These are phyloP conservation scores for Fistularia commersonii DNA, from an alignment of 2,797 vertebrate species.

Conservation along the genomic window DNA sequence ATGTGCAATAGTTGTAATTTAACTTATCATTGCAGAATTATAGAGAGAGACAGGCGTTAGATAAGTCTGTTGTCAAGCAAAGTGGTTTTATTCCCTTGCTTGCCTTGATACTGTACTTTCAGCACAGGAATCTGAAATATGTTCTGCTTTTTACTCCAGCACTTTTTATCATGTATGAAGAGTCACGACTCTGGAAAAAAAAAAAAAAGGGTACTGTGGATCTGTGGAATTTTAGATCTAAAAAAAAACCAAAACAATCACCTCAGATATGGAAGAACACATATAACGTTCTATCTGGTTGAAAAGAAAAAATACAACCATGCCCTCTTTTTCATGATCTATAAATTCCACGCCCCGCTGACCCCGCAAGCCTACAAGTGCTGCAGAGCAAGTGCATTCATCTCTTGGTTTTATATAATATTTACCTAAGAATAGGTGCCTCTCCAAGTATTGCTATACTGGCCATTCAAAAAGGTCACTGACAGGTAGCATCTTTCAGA, in stretches of 20 bases:
- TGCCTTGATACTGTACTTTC: conserved; percentile 11
- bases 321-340: conserved; percentile 46
- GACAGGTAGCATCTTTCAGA: conserved; percentile 29
- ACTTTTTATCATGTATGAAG: neutral
- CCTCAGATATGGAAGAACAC: conserved; percentile 23
- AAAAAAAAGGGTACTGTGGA: neutral
- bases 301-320: neutral
- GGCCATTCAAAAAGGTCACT: conserved; percentile 56
- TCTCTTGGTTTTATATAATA: conserved; percentile 61
- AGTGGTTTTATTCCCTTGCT: conserved; percentile 19
- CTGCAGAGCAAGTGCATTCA: conserved; percentile 36
- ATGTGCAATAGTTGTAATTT: conserved; percentile 49
- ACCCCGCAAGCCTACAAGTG: conserved; percentile 43
- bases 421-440: conserved; percentile 56
- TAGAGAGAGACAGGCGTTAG: conserved; percentile 51
- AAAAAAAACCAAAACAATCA: conserved; percentile 1
- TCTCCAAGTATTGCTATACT: conserved; percentile 57
- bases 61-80: conserved; percentile 46
- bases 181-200: neutral
- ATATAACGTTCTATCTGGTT: neutral
- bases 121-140: conserved; percentile 5
- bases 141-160: conserved; percentile 5
- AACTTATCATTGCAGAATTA: conserved; percentile 60
- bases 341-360: conserved; percentile 42
- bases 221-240: conserved; percentile 2